phyloP scores from a whole-genome alignment of 2,797 vertebrate species.

The Molossus molossus region DNA sequence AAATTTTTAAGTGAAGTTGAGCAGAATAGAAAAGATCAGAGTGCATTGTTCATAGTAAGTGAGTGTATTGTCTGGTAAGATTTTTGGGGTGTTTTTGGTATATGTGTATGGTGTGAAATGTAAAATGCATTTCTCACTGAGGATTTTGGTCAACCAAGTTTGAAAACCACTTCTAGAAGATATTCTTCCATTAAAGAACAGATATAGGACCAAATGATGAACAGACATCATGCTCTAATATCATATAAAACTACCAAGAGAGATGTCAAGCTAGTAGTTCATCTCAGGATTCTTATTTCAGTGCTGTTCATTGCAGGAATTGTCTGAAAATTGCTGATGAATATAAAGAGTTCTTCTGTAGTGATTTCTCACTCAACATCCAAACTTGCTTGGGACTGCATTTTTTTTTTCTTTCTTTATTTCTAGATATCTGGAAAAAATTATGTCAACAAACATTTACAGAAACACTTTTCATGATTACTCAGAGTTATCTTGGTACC shows the following conservation, averaged over 20 bases:
- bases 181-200: not conserved
- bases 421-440: slow-evolving; percentile 55
- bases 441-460: slow-evolving; percentile 45
- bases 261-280: slow-evolving; percentile 17
- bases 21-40: not conserved
- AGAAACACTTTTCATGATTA: slow-evolving; percentile 5
- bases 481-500: not conserved
- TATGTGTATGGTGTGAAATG: not conserved
- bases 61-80: not conserved
- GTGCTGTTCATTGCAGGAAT: not conserved
- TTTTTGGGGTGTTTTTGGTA: not conserved
- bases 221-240: not conserved
- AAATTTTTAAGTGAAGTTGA: slow-evolving; percentile 4
- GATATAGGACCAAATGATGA: not conserved
- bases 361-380: slow-evolving; percentile 10
- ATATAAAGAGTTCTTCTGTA: slow-evolving; percentile 23
- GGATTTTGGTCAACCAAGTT: not conserved
- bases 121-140: not conserved
- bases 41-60: not conserved
- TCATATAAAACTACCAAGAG: slow-evolving; percentile 18
- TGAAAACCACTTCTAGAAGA: not conserved
- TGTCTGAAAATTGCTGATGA: slow-evolving; percentile 45
- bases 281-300: slow-evolving; percentile 42
- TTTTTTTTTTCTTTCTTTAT: slow-evolving; percentile 9
- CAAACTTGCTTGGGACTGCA: not conserved